These are phyloP conservation scores for Drosophila paramelanica DNA, from an alignment of 2,888 invertebrate genomes.

Conservation along the genomic window DNA sequence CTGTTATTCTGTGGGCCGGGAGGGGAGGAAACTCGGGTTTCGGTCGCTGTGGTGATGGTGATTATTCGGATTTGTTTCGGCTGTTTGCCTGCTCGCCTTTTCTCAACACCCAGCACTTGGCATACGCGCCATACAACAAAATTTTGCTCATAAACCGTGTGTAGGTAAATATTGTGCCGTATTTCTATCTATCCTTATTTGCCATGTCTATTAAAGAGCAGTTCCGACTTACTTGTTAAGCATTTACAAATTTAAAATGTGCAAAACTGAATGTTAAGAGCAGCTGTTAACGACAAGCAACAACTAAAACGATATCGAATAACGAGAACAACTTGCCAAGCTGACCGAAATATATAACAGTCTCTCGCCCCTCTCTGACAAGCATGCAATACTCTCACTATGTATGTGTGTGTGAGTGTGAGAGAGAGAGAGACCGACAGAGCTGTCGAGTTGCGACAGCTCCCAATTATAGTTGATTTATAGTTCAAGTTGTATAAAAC, in stretches of 20 bases:
- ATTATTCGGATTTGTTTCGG: conserved; percentile 34
- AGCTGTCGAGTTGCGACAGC: conserved; percentile 26
- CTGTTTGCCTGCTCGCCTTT: conserved; percentile 61
- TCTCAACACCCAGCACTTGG: conserved; percentile 79
- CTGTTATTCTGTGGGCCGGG: background rate
- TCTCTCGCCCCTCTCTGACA: conserved; percentile 7
- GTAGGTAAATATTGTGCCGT: conserved; percentile 68
- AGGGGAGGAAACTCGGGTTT: conserved; percentile 4
- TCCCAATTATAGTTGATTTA: too few relatives aligned
- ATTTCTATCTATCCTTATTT: background rate
- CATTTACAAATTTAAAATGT: conserved; percentile 27
- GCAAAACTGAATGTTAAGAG: conserved; percentile 27
- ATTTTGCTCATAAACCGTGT: conserved; percentile 72
- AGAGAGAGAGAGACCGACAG: conserved; percentile 5
- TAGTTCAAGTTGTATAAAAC: too few relatives aligned
- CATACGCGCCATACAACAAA: conserved; percentile 83
- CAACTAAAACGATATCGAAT: conserved; percentile 32
- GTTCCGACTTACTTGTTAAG: conserved; percentile 3
- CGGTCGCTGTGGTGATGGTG: conserved; percentile 16
- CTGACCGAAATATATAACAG: conserved; percentile 53
- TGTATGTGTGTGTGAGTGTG: background rate
- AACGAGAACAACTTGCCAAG: conserved; percentile 44
- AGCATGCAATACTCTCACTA: conserved; percentile 18
- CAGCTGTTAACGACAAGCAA: conserved; percentile 34
- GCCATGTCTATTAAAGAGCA: conserved; percentile 37